Evolutionary conservation across 2,113 vertebrate species (phyloP).

Genomic region (Neoarius graeffei): DNA sequence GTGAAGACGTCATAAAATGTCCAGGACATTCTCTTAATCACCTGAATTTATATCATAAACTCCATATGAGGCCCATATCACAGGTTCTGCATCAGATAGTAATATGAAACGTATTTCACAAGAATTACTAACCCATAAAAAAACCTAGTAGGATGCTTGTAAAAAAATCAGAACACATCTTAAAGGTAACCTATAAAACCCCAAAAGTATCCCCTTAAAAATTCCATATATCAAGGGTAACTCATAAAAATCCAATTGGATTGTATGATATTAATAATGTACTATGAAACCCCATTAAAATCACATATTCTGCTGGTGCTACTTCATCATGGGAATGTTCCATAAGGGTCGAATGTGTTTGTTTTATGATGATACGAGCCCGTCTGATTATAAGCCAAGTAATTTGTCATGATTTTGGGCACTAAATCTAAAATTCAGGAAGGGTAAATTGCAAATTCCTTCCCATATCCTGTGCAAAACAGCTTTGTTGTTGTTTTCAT

Average conservation of each 20-base stretch:
- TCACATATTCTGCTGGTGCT: background rate
- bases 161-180: background rate
- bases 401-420: slow-evolving; percentile 9
- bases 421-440: background rate
- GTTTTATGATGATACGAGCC: background rate
- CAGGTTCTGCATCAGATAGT: background rate
- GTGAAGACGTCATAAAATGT: background rate
- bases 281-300: background rate
- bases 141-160: no score
- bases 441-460: slow-evolving; percentile 11
- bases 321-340: background rate
- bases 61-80: background rate
- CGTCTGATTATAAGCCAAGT: background rate
- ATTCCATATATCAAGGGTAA: background rate
- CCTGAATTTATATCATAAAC: background rate
- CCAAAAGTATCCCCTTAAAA: background rate
- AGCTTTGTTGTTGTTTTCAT: slow-evolving; percentile 31
- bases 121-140: background rate
- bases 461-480: background rate
- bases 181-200: background rate
- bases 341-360: background rate
- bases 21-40: background rate
- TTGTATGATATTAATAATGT: slow-evolving; percentile 3
- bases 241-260: background rate
- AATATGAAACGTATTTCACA: background rate